Evolutionary conservation across 2,888 invertebrate genomes (phyloP), one percentile per base, ranked within the genome.

Genomic region (Tachina grossa): DNA sequence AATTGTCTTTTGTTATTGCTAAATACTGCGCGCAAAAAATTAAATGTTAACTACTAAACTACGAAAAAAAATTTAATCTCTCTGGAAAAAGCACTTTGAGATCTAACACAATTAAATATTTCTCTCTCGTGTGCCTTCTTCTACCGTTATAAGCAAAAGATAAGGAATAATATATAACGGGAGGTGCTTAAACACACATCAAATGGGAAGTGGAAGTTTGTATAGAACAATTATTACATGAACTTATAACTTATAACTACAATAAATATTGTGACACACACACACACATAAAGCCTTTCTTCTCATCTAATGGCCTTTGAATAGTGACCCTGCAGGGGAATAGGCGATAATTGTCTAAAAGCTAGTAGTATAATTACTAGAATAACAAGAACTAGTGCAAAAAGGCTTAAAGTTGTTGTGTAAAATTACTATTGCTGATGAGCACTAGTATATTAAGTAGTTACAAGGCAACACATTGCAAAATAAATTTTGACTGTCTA

Each of bases 221-320:
- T 66, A 66, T 63, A 59, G 75, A 45, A 75, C 75, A 76, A 85
- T 76, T 74, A 83, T 83, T 79, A 72, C 75, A 72, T 72, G 71
- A n/a, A n/a, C n/a, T 63, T 76, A 79, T 83, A 85, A 85, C 83
- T 85, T 85, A 83, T 85, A 76, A 83, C 76, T 69, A 85, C 68
- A 85, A 85, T 85, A 85, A 79, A 83, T 85, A 75, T 82, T 79
- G 13, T 11, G 31, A 19, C 6, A 31, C 31, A 31, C 31, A 1
- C 31, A 22, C 51, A 53, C 1, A 39, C 1, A 16, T 61, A 53
- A 81, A 69, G 47, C 19, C 41, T 57, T 55, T 66, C 19, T 6
- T 66, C 31, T 31, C 45, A 31, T 47, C 19, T 68, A 68, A 79
- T 22, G 76, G 22, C 11, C 47, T 69, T 68, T 61, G 39, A 22